These are phyloP conservation scores for Caradrina kadenii DNA, from an alignment of 2,888 invertebrate genomes.

Conservation along the genomic window DNA sequence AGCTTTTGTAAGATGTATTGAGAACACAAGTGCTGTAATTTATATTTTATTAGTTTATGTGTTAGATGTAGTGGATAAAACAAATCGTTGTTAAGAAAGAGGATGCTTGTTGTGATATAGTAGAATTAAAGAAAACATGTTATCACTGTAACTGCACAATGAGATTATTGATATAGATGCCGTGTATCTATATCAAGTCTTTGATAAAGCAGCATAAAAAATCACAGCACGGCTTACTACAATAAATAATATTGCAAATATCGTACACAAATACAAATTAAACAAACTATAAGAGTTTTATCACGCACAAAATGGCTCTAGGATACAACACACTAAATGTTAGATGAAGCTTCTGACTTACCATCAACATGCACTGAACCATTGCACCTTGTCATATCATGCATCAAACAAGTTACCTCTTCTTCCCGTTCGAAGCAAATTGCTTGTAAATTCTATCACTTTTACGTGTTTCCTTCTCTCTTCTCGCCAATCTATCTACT, in stretches of 20 bases:
- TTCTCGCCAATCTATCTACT: constrained; percentile 76
- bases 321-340: constrained; percentile 69
- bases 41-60: constrained; percentile 72
- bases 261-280: constrained; percentile 36
- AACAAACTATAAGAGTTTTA: constrained; percentile 51
- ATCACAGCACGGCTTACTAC: constrained; percentile 63
- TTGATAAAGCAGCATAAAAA: constrained; percentile 22
- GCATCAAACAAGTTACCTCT: constrained; percentile 79
- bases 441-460: constrained; percentile 77
- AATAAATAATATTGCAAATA: constrained; percentile 45
- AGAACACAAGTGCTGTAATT: constrained; percentile 76
- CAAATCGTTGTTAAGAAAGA: constrained; percentile 67
- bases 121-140: constrained; percentile 50
- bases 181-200: constrained; percentile 40
- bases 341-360: constrained; percentile 77
- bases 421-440: constrained; percentile 73
- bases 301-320: constrained; percentile 87
- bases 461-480: constrained; percentile 78
- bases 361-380: constrained; percentile 77
- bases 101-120: constrained; percentile 74
- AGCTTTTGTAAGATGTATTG: constrained; percentile 73
- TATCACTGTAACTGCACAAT: constrained; percentile 46
- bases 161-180: constrained; percentile 43
- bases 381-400: constrained; percentile 83
- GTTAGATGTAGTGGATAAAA: constrained; percentile 74